Base-by-base conservation (phyloP, 1,140 invertebrate species). In the Eubasilissa regina region DNA sequence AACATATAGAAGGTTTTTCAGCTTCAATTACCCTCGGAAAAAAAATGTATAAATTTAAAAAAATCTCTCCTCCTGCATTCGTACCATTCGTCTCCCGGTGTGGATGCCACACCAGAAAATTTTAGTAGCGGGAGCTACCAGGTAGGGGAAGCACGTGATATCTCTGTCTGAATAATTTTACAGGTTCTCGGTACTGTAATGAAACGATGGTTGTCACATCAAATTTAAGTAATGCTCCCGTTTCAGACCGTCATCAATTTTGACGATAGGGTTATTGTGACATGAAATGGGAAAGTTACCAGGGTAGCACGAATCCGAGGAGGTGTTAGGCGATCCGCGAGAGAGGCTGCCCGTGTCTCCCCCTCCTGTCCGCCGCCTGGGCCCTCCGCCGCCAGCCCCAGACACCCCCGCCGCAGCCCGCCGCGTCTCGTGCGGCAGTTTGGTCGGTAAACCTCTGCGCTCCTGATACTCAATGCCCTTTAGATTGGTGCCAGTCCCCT, bases 391-490 rank as follows among this genome's bases (percentile, higher is more conserved):
- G 45, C 43, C 25, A 35, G 19, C 35, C 58, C 13, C 25, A 45
- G 66, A 53, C 35, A 43, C 25, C 66, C 73, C 70, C 60, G 47
- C 76, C 72, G 55, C 48, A 15, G 21, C 51, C n/a, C 45, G 53
- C 19, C 74, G 25, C 62, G 9, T 9, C 19, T 21, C 56, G 58
- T 11, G 11, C 15, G 17, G 35, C 43, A 44, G 62, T 76, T 76
- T 47, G 58, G 62, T 58, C 74, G 48, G 68, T 12, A 44, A 25
- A 17, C 60, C 70, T 78, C 68, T 83, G 81, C 72, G 44, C 70
- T 75, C 81, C 81, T 80, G 79, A 72, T 83, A 79, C 64, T 17
- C 55, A 12, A 70, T 83, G 81, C 81, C 81, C 81, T 83, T 83
- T 83, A 83, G 79, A 83, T 25, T 60, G 43, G 55, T 51, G 55